These are phyloP conservation scores for Typhlichthys subterraneus DNA, from an alignment of 2,797 vertebrate species.

Conservation along the genomic window DNA sequence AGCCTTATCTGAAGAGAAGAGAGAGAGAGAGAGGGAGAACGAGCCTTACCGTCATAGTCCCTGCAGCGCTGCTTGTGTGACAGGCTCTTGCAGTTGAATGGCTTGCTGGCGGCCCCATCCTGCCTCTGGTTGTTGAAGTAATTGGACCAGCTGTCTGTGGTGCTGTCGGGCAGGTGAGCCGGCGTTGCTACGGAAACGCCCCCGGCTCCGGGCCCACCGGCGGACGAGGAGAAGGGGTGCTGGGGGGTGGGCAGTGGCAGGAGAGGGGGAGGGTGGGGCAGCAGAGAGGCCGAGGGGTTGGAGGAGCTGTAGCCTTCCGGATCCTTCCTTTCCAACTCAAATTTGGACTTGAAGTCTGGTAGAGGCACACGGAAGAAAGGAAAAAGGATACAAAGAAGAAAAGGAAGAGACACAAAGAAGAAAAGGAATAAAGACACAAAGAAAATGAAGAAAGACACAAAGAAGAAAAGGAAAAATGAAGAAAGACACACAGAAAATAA, in stretches of 20 bases:
- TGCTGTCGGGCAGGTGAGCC: constrained; percentile 93
- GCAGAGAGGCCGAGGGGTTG: constrained; percentile 61
- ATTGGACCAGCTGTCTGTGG: constrained; percentile 96
- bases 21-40: background rate
- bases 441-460: no score
- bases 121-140: constrained; percentile 86
- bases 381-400: constrained; percentile 1
- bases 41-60: constrained; percentile 91
- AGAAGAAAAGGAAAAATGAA: no score
- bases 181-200: constrained; percentile 85
- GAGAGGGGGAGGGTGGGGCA: constrained; percentile 54
- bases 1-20: background rate
- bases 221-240: constrained; percentile 73
- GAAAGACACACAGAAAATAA: no score
- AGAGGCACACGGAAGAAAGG: constrained; percentile 1
- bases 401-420: background rate
- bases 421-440: no score
- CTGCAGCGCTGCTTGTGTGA: constrained; percentile 92
- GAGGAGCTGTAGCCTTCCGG: constrained; percentile 84
- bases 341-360: constrained; percentile 93
- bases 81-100: constrained; percentile 80
- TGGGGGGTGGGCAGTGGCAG: constrained; percentile 67
- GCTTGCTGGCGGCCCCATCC: constrained; percentile 78
- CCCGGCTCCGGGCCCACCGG: constrained; percentile 77
- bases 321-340: constrained; percentile 92